Percentiles rank a stretch among this genome's conserved stretches.
Conservation (phyloP, 2,888 invertebrate species). For the Terebella lapidaria region DNA sequence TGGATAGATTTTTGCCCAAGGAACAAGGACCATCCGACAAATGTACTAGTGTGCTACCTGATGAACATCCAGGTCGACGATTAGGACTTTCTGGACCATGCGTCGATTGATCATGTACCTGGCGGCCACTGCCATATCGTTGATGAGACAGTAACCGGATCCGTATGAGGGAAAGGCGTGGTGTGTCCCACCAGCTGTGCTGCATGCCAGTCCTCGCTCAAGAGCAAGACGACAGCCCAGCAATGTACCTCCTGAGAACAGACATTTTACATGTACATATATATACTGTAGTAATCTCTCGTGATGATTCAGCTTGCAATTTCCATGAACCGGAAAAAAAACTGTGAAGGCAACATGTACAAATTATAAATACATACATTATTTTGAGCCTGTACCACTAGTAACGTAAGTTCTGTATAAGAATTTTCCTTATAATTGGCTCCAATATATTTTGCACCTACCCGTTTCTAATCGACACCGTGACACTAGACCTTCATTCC, state of each 20-base stretch:
- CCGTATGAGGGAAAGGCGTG: constrained; percentile 43
- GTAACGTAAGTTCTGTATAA: too few species aligned
- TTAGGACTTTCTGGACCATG: constrained; percentile 31
- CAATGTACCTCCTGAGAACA: constrained; percentile 36
- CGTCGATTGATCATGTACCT: constrained; percentile 22
- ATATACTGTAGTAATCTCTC: too few species aligned
- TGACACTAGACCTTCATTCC: constrained; percentile 35
- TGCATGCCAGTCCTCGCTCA: constrained; percentile 40
- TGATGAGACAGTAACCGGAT: constrained; percentile 44
- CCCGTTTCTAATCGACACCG: constrained; percentile 41
- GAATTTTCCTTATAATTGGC: too few species aligned
- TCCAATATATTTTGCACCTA: too few species aligned
- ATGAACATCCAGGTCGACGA: constrained; percentile 48
- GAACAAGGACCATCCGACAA: too few species aligned
- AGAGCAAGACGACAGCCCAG: constrained; percentile 32
- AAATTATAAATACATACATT: too few species aligned
- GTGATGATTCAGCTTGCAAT: too few species aligned
- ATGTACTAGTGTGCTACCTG: constrained; percentile 28
- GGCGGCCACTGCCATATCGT: constrained; percentile 44
- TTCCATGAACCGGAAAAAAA: too few species aligned
- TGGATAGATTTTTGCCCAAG: too few species aligned
- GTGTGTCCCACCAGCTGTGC: constrained; percentile 47
- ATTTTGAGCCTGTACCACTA: too few species aligned
- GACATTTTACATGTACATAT: not conserved
- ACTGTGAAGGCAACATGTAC: too few species aligned